Evolutionary conservation across 2,888 invertebrate species (phyloP).

Genomic region (Tuberolachnus salignus): DNA sequence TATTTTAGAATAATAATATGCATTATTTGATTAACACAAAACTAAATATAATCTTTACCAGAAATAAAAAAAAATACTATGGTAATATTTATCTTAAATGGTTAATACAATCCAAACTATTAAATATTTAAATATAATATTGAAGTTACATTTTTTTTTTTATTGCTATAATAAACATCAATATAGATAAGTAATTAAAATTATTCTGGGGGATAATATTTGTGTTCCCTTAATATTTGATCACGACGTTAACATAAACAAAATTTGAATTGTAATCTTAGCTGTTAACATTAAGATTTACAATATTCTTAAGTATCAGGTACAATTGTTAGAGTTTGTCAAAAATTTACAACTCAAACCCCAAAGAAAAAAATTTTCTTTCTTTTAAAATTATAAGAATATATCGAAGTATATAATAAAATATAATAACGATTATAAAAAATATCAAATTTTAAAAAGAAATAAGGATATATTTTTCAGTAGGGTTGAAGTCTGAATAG

Average conservation of each 20-base stretch:
- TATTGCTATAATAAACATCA: neutral
- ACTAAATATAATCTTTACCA: slow-evolving; percentile 7
- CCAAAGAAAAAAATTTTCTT: neutral
- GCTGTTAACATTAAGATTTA: slow-evolving; percentile 22
- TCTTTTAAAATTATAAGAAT: slow-evolving; percentile 20
- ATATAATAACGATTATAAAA: slow-evolving; percentile 25
- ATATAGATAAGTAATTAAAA: slow-evolving; percentile 40
- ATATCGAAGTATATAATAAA: slow-evolving; percentile 13
- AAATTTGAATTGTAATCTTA: slow-evolving; percentile 28
- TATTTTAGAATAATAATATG: slow-evolving; percentile 8
- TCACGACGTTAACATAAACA: slow-evolving; percentile 20
- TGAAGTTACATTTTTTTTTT: slow-evolving; percentile 12
- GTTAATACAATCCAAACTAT: slow-evolving; percentile 3
- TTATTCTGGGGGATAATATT: slow-evolving; percentile 7
- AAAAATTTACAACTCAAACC: slow-evolving; percentile 34
- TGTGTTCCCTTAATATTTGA: slow-evolving; percentile 36
- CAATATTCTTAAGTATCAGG: slow-evolving; percentile 49
- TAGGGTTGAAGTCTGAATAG: neutral
- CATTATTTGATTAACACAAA: slow-evolving; percentile 44
- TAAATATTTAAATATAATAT: slow-evolving; percentile 12
- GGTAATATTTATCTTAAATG: slow-evolving; percentile 10
- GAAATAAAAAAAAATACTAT: slow-evolving; percentile 28
- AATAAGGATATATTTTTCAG: slow-evolving; percentile 15
- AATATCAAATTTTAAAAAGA: slow-evolving; percentile 1
- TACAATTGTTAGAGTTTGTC: slow-evolving; percentile 46